These are phyloP conservation scores for Kryptolebias marmoratus DNA, from an alignment of 2,113 vertebrate species.

Conservation along the genomic window DNA sequence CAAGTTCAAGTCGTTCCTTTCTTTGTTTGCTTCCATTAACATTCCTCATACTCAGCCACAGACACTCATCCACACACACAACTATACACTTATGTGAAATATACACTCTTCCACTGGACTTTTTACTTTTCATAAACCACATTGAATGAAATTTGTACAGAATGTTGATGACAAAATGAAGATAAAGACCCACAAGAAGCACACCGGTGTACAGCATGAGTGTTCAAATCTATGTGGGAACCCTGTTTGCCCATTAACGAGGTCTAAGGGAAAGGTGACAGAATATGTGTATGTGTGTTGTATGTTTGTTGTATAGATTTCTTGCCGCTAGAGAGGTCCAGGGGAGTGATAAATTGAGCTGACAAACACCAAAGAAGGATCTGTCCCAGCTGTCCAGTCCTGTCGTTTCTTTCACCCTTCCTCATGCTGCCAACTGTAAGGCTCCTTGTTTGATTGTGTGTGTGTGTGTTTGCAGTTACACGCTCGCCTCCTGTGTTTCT, in stretches of 20 bases:
- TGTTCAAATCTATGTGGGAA: conserved; percentile 47
- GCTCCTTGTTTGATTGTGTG: conserved; percentile 20
- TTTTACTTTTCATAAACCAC: conserved; percentile 51
- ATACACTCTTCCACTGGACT: conserved; percentile 49
- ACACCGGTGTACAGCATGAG: conserved; percentile 61
- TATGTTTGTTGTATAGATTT: conserved; percentile 44
- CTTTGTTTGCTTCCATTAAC: conserved; percentile 18
- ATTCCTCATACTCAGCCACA: neutral
- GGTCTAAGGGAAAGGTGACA: conserved; percentile 37
- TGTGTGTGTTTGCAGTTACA: conserved; percentile 23
- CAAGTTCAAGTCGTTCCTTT: neutral
- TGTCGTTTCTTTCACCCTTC: conserved; percentile 11
- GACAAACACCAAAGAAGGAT: conserved; percentile 48
- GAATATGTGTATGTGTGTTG: conserved; percentile 26
- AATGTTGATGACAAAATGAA: conserved; percentile 48
- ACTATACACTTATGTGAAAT: conserved; percentile 50
- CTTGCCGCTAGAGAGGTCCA: conserved; percentile 38
- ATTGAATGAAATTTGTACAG: conserved; percentile 67
- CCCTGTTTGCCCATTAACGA: conserved; percentile 67
- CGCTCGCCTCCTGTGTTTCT: conserved; percentile 29
- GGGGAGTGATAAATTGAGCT: conserved; percentile 46
- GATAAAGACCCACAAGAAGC: conserved; percentile 55
- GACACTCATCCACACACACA: conserved; percentile 16
- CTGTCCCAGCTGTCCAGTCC: conserved; percentile 40
- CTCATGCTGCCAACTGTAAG: conserved; percentile 17